Percentiles rank a stretch among this genome's conserved stretches.
phyloP scores from a whole-genome alignment of 2,888 invertebrate species.

The Tipula vernalis region DNA sequence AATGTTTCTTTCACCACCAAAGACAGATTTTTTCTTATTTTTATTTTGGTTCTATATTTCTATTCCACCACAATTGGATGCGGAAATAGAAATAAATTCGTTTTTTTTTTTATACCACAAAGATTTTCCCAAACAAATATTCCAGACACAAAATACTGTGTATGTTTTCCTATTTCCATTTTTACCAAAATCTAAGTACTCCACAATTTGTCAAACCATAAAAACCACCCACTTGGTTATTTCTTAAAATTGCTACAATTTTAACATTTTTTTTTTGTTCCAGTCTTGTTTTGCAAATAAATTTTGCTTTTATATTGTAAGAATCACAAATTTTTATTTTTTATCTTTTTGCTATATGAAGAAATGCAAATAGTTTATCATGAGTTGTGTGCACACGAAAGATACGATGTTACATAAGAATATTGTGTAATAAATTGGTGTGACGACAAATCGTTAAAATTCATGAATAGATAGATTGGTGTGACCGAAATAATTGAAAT shows the following conservation, averaged over 20 bases:
- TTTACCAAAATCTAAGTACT: not conserved
- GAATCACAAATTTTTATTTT: not conserved
- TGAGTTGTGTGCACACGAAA: not conserved
- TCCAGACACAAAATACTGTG: not conserved
- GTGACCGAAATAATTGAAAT: not conserved
- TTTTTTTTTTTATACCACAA: not conserved
- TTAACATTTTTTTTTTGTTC: not conserved
- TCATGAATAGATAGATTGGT: not conserved
- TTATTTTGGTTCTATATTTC: not conserved
- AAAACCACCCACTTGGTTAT: not conserved
- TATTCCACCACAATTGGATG: not conserved
- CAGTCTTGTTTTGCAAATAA: not conserved
- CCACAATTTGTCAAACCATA: not conserved
- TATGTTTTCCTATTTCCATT: not conserved
- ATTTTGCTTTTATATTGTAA: not conserved
- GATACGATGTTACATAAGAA: not conserved
- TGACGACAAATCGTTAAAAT: not conserved
- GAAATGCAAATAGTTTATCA: not conserved
- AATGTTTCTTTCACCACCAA: not conserved
- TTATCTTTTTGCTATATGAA: not conserved
- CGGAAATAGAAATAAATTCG: not conserved
- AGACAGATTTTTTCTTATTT: not conserved
- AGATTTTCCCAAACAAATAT: not conserved
- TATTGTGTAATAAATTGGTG: not conserved
- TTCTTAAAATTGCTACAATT: not conserved